Evolutionary conservation across 2,888 invertebrate genomes (phyloP).

Genomic region (Drosophila emarginata): DNA sequence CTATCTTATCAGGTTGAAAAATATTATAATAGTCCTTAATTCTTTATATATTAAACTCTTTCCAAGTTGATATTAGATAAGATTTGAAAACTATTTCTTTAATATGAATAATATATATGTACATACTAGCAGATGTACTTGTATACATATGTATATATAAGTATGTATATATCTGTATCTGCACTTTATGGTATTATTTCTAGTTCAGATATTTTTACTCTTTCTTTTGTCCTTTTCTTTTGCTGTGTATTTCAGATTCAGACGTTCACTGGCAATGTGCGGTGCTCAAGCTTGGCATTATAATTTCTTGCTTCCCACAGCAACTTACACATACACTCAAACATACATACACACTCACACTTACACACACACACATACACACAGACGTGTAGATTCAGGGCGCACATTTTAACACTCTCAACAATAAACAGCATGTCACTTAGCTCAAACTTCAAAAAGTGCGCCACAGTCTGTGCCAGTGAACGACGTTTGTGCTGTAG

Average conservation of each 20-base stretch:
- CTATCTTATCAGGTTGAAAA: too few species aligned
- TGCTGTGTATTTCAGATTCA: conserved; percentile 46
- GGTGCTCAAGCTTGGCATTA: conserved; percentile 74
- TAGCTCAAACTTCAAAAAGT: conserved; percentile 81
- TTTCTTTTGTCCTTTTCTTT: conserved; percentile 43
- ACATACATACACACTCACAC: conserved; percentile 29
- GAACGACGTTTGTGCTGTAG: conserved; percentile 17
- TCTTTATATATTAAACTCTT: too few species aligned
- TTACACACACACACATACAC: conserved; percentile 37
- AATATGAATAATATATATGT: too few species aligned
- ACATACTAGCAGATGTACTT: too few species aligned
- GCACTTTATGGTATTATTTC: background rate
- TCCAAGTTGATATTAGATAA: too few species aligned
- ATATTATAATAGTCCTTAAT: too few species aligned
- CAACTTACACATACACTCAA: conserved; percentile 53
- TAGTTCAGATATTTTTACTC: conserved; percentile 22
- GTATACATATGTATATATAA: background rate
- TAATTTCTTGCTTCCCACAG: conserved; percentile 77
- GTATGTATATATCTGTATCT: background rate
- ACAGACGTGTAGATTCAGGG: conserved; percentile 58
- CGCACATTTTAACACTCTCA: conserved; percentile 82
- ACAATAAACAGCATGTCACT: conserved; percentile 83
- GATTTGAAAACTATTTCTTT: too few species aligned
- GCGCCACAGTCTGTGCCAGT: conserved; percentile 53
- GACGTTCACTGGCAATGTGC: conserved; percentile 50